Conservation (phyloP, 2,113 vertebrate genomes). For the Dicerorhinus sumatrensis region DNA sequence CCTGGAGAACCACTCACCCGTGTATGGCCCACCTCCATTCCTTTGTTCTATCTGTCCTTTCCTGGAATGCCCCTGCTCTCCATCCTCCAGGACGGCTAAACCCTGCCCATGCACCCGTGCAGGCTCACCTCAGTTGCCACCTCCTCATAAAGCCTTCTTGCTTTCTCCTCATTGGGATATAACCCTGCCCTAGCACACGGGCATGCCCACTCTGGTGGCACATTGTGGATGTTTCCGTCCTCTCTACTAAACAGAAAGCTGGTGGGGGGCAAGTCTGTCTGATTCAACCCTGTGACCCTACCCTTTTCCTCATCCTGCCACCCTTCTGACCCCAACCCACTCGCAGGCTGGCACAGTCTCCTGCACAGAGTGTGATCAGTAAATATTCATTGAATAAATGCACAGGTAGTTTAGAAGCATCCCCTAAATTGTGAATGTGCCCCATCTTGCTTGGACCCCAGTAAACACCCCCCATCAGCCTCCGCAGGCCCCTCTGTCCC, state of each 20-base stretch:
- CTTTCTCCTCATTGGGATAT: neutral
- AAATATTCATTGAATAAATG: neutral
- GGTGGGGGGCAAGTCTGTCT: neutral
- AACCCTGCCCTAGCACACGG: neutral
- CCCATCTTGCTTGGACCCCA: neutral
- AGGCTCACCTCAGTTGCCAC: neutral
- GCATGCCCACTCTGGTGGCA: neutral
- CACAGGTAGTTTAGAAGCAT: neutral
- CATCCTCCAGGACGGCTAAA: neutral
- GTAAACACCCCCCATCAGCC: too few species aligned
- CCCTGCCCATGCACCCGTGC: too few species aligned
- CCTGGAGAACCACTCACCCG: neutral
- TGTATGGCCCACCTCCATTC: rapidly evolving
- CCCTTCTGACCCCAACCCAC: neutral
- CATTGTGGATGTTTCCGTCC: neutral
- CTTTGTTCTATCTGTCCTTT: neutral
- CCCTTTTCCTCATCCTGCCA: neutral
- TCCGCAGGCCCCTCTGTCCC: neutral
- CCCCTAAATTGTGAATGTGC: neutral
- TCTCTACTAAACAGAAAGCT: neutral
- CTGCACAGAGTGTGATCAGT: neutral
- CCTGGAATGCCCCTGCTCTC: neutral
- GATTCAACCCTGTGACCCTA: neutral
- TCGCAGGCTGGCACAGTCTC: neutral
- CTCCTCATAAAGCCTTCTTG: neutral